Base-by-base conservation (phyloP, 2,888 invertebrate genomes). In the Nomada hirtipes region DNA sequence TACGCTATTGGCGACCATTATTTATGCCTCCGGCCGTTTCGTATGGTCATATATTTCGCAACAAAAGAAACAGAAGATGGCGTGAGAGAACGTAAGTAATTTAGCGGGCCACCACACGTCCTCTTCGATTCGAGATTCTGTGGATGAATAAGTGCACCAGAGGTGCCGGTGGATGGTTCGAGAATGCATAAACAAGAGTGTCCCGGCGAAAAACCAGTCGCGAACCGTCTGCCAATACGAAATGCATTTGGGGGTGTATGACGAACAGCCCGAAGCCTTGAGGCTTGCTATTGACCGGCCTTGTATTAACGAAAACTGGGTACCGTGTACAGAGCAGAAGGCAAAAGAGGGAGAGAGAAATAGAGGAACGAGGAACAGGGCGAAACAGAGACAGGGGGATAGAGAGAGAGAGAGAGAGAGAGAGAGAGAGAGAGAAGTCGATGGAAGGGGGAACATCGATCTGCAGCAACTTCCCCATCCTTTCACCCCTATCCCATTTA, bases 181-280 rank as follows among this genome's bases (percentile, higher is more conserved):
- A 57, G 85, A 86, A 83, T 86, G 85, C 78, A 85, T 84, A 88
- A 89, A 86, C 85, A 87, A 85, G 70, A 87, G 86, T 73, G 72
- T 82, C 57, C 81, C 73, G 81, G 77, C 68, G 84, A 76, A 78
- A 82, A 79, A 76, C 83, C 79, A 74, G 82, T 79, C 60, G 63
- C 59, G 84, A 86, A 86, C 65, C 65, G 52, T 74, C 78, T 53
- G 47, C 59, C 76, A 53, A 83, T 85, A 86, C 88, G 89, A 89
- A 88, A 90, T 90, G 87, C 86, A 88, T 90, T 89, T 86, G 26
- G 26, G 80, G 73, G 76, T 67, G 72, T 84, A 90, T 89, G 91
- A 89, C 90, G 88, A 89, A 89, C 87, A 88, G 82, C 79, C 44
- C 42, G 76, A n/a, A 82, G 86, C 55, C 57, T 64, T 59, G 76